Conservation (phyloP, 2,888 invertebrate genomes). For the Adelognathus sp. region DNA sequence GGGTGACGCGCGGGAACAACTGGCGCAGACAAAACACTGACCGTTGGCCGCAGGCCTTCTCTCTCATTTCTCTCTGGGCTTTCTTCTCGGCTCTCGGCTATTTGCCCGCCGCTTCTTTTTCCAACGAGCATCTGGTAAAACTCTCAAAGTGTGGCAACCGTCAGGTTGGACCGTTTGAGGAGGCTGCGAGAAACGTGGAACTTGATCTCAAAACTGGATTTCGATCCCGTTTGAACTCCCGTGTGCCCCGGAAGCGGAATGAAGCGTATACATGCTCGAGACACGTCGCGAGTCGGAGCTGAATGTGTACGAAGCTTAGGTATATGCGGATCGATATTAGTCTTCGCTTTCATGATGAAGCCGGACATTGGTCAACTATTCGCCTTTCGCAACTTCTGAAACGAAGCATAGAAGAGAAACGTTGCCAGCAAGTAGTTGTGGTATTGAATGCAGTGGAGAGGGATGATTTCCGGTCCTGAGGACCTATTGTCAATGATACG, state of each 20-base stretch:
- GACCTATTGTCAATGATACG: not conserved
- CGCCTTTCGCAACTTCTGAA: not conserved
- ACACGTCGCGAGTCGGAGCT: too few relatives aligned
- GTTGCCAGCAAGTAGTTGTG: not conserved
- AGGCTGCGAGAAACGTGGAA: constrained; percentile 70
- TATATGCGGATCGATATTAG: constrained; percentile 35
- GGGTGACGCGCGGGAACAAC: constrained; percentile 27
- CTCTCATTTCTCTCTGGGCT: constrained; percentile 24
- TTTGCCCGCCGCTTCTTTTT: constrained; percentile 46
- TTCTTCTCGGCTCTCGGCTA: constrained; percentile 45
- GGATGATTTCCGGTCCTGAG: constrained; percentile 10
- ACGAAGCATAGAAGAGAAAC: constrained; percentile 2
- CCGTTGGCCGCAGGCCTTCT: constrained; percentile 52
- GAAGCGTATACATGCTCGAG: constrained; percentile 49
- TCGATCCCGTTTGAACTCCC: constrained; percentile 70
- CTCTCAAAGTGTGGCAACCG: constrained; percentile 66
- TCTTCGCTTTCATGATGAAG: constrained; percentile 6
- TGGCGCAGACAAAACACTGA: constrained; percentile 59
- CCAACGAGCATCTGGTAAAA: constrained; percentile 57
- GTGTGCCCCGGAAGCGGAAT: constrained; percentile 60
- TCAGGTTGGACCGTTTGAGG: constrained; percentile 76
- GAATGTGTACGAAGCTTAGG: not conserved
- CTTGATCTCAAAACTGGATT: constrained; percentile 80
- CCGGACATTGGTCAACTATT: constrained; percentile 17
- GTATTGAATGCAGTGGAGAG: not conserved